phyloP scores from a whole-genome alignment of 2,113 vertebrate genomes.

The Festucalex cinctus region DNA sequence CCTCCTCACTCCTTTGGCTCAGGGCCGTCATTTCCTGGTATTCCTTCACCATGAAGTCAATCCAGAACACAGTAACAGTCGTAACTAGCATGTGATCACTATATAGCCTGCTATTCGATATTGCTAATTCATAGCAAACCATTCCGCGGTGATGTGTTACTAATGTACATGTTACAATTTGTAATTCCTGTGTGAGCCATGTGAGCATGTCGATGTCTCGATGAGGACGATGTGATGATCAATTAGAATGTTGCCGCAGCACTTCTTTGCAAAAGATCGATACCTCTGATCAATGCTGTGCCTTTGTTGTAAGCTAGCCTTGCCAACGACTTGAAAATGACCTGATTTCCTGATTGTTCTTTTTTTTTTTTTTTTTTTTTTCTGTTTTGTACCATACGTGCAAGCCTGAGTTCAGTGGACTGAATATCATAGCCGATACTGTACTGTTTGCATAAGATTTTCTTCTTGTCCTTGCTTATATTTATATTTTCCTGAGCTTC shows the following conservation, averaged over 20 bases:
- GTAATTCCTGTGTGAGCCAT: conserved; percentile 40
- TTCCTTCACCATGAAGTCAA: conserved; percentile 31
- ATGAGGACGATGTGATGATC: conserved; percentile 45
- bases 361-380: no score
- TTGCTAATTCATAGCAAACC: conserved; percentile 35
- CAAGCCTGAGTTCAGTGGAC: conserved; percentile 62
- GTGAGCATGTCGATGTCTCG: conserved; percentile 57
- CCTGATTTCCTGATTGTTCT: conserved; percentile 41
- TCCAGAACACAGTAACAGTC: conserved; percentile 30
- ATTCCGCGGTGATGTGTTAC: conserved; percentile 31
- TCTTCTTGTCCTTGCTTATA: conserved; percentile 55
- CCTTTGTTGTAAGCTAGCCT: conserved; percentile 82
- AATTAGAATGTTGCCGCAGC: conserved; percentile 61
- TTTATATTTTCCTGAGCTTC: conserved; percentile 67
- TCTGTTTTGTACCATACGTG: conserved; percentile 57
- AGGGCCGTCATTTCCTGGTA: conserved; percentile 58
- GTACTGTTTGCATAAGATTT: conserved; percentile 50
- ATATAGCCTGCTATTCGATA: conserved; percentile 22
- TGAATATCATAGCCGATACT: conserved; percentile 60
- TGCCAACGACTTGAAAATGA: conserved; percentile 73
- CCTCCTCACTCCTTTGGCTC: conserved; percentile 57
- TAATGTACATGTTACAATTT: conserved; percentile 20
- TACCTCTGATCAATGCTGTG: conserved; percentile 81
- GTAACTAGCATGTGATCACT: conserved; percentile 43
- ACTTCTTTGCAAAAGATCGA: conserved; percentile 74